Conservation (phyloP, 2,888 invertebrate genomes). For the Torymus auratus region DNA sequence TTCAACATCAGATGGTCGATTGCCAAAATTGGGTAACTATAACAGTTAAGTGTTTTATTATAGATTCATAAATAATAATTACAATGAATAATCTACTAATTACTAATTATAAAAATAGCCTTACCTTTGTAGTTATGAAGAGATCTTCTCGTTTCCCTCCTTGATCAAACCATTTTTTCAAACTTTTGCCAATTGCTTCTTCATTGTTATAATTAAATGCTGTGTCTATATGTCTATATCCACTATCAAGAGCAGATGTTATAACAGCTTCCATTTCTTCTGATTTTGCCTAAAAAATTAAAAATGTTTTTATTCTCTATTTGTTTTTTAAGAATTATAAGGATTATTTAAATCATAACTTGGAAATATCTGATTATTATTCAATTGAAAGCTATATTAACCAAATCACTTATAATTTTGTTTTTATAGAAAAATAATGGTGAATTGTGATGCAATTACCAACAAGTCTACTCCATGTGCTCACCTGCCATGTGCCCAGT, state of each 20-base stretch:
- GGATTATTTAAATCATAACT: not conserved
- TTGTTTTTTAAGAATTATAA: not conserved
- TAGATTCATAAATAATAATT: not conserved
- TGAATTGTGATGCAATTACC: too few relatives aligned
- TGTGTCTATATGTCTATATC: constrained; percentile 88
- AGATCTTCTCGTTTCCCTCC: constrained; percentile 84
- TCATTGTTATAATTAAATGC: constrained; percentile 89
- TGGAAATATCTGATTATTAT: too few relatives aligned
- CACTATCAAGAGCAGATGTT: constrained; percentile 82
- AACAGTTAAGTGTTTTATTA: constrained; percentile 61
- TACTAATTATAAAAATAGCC: not conserved
- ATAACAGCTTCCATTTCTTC: constrained; percentile 83
- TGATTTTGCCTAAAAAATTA: constrained; percentile 79
- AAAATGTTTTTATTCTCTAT: constrained; percentile 10
- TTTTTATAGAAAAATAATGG: too few relatives aligned
- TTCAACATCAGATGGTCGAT: constrained; percentile 82
- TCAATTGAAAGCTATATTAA: too few relatives aligned
- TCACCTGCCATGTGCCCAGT: constrained; percentile 79
- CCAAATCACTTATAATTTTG: too few relatives aligned
- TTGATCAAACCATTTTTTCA: constrained; percentile 82
- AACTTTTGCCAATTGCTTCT: constrained; percentile 83
- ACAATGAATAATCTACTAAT: not conserved
- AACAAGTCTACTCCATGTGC: not conserved
- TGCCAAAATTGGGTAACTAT: constrained; percentile 84
- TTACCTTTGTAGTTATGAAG: constrained; percentile 89